phyloP scores from a whole-genome alignment of 2,797 vertebrate genomes.

The Acipenser transmontanus region DNA sequence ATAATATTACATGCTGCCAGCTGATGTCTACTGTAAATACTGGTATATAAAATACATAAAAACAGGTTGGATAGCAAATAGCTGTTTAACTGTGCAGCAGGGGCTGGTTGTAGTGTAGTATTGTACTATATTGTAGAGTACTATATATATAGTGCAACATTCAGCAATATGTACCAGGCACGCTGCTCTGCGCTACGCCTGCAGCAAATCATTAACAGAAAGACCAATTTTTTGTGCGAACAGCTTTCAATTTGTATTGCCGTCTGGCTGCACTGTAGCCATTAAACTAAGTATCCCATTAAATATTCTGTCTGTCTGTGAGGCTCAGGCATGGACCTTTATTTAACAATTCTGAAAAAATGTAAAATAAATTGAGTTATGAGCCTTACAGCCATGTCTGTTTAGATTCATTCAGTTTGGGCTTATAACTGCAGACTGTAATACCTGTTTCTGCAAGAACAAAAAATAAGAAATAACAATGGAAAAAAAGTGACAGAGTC shows the following conservation, averaged over 20 bases:
- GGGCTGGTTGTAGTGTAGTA: too few relatives aligned
- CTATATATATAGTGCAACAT: too few relatives aligned
- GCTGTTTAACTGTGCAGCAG: too few relatives aligned
- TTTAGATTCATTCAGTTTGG: constrained; percentile 61
- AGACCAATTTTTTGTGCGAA: not conserved
- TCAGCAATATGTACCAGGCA: too few relatives aligned
- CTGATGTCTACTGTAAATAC: too few relatives aligned
- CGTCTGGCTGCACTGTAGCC: constrained; percentile 54
- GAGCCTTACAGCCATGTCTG: constrained; percentile 52
- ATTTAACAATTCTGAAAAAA: constrained; percentile 39
- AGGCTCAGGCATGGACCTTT: constrained; percentile 54
- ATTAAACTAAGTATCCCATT: constrained; percentile 70
- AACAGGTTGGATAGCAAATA: too few relatives aligned
- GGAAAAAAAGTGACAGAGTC: too few relatives aligned
- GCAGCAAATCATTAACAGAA: not conserved
- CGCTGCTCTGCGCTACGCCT: too few relatives aligned
- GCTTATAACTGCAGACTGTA: constrained; percentile 40
- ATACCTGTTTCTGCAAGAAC: constrained; percentile 25
- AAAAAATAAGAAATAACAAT: constrained; percentile 12
- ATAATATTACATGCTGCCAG: too few relatives aligned
- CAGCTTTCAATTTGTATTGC: constrained; percentile 50
- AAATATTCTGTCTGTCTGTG: constrained; percentile 53
- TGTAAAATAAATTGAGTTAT: constrained; percentile 57
- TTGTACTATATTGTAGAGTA: too few relatives aligned
- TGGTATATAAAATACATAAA: too few relatives aligned